phyloP scores from a whole-genome alignment of 2,113 vertebrate genomes.

The Mustela lutreola region DNA sequence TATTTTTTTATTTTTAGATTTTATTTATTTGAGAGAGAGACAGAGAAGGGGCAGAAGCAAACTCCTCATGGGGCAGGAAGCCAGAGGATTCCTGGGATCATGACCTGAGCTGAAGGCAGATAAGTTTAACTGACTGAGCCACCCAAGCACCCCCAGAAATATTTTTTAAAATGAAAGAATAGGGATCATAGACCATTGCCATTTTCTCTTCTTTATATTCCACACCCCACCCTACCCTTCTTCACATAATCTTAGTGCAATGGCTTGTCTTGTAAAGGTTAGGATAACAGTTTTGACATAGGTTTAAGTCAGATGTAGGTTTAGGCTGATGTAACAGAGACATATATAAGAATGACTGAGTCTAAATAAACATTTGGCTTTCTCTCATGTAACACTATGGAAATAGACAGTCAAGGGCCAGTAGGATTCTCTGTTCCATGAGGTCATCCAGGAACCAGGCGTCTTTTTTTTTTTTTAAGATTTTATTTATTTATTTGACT shows the following conservation, averaged over 20 bases:
- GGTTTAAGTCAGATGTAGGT: not conserved
- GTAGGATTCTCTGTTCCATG: not conserved
- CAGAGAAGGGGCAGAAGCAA: not conserved
- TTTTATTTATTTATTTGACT: too few relatives aligned
- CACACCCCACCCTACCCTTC: not conserved
- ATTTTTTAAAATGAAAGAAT: not conserved
- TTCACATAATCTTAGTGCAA: slow-evolving; percentile 32
- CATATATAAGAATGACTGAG: not conserved
- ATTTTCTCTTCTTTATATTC: slow-evolving; percentile 2
- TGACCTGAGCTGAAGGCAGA: not conserved
- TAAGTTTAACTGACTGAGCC: not conserved
- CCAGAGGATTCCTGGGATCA: not conserved
- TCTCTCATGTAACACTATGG: not conserved
- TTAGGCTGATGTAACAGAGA: not conserved
- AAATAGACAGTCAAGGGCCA: not conserved
- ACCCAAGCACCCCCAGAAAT: not conserved
- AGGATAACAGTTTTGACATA: not conserved
- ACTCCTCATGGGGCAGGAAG: not conserved
- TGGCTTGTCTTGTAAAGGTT: not conserved
- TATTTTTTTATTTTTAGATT: not conserved
- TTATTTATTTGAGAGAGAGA: not conserved
- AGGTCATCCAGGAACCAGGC: not conserved
- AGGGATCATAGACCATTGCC: not conserved
- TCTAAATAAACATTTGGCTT: not conserved
- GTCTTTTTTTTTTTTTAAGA: not conserved